Conservation (phyloP, 2,797 vertebrate genomes). For the Limnodromus scolopaceus region DNA sequence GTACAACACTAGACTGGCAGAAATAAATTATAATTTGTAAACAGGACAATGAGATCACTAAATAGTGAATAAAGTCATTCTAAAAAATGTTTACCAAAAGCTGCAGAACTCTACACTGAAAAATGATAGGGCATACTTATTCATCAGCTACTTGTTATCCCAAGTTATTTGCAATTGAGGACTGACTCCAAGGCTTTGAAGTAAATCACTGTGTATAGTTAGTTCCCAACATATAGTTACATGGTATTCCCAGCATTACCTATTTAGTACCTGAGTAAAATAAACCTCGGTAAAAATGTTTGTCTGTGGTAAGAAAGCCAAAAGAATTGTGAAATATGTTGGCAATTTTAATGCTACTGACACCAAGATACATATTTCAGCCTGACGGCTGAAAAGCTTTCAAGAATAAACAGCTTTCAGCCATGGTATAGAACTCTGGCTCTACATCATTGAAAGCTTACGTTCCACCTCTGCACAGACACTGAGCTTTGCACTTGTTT, state of each 20-base stretch:
- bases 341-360: background rate
- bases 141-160: background rate
- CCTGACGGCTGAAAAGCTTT: background rate
- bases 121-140: background rate
- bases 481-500: background rate
- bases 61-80: background rate
- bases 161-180: background rate
- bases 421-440: background rate
- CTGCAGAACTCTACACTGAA: background rate
- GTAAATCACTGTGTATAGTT: background rate
- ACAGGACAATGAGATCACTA: background rate
- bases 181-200: background rate
- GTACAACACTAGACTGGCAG: background rate
- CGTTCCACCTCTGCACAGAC: background rate
- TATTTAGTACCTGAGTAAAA: background rate
- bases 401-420: background rate
- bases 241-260: background rate
- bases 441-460: background rate
- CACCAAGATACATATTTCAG: background rate
- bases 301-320: background rate
- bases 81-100: background rate
- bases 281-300: background rate
- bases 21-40: background rate
- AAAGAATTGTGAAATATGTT: background rate
- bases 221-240: background rate